phyloP scores from a whole-genome alignment of 1,140 invertebrate genomes.

The Orchestia grillus region DNA sequence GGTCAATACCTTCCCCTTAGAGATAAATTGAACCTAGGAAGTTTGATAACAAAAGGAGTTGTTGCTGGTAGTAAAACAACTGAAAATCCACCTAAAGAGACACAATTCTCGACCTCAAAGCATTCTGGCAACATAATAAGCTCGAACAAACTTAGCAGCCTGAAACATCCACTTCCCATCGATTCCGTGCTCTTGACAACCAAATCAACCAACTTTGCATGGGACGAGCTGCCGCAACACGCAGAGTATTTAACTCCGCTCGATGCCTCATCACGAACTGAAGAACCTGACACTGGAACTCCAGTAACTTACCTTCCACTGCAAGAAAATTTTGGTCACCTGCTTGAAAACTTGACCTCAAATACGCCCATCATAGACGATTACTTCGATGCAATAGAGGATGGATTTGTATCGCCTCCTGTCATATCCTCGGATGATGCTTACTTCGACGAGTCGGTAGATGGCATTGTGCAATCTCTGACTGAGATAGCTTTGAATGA shows the following conservation, averaged over 20 bases:
- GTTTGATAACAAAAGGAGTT: background rate
- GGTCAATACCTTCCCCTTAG: background rate
- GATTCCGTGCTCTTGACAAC: constrained; percentile 2
- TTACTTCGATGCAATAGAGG: background rate
- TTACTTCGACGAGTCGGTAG: background rate
- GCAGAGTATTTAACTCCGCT: background rate
- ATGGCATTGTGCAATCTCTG: background rate
- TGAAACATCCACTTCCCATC: background rate
- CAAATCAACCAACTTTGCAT: background rate
- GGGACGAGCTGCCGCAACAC: background rate
- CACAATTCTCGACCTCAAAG: background rate
- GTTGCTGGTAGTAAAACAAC: background rate
- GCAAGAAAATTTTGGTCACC: constrained; percentile 17
- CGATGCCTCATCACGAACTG: constrained; percentile 12
- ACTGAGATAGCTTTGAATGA: background rate
- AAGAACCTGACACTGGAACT: constrained; percentile 16
- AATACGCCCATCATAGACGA: background rate
- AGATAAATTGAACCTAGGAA: background rate
- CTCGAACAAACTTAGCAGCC: too few relatives aligned
- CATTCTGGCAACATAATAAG: background rate
- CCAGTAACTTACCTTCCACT: constrained; percentile 43
- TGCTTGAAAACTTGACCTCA: background rate
- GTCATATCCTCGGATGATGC: background rate
- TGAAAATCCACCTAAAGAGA: background rate
- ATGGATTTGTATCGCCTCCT: background rate